Evolutionary conservation across 2,888 invertebrate genomes (phyloP), one percentile per base, ranked within the genome.

Genomic region (Phyllotreta cruciferae): DNA sequence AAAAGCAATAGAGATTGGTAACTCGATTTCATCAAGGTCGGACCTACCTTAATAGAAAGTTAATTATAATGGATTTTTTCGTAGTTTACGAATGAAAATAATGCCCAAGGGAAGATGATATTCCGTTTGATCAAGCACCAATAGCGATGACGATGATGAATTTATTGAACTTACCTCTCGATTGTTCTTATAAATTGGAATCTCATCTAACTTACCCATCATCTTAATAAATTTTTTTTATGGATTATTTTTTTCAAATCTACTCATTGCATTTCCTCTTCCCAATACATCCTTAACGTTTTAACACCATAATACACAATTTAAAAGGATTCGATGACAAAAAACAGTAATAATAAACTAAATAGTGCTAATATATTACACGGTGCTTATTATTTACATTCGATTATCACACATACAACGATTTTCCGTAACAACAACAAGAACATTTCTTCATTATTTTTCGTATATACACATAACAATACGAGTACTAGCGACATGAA

Each of bases 401-500:
- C 42, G 39, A 64, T 53, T 62, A 57, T 62, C 62, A 57, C 56
- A 63, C 63, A 60, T 57, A 58, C 58, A 50, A 14, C 44, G 50
- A 57, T 52, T 64, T 24, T 60, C 52, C 47, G 65, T 68, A 68
- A 71, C 66, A 71, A 69, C 65, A 70, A 70, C 64, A 60, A 64
- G 45, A 52, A 60, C 60, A 60, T 52, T 60, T 56, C 24, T 24
- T 24, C 24, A 24, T 3, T 24, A 24, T 24, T 24, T 52, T 56
- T 4, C 68, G 73, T 74, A 64, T 71, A 72, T 69, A 72, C 68
- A 73, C 68, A 70, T 70, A 70, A 71, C 66, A 62, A 62, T 62
- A 47, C 70, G 53, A 67, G 52, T 68, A 65, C 62, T 57, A 66
- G 56, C 62, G 61, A 54, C 49, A 67, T 69, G 66, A 67, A 67